Base-by-base conservation (phyloP, 2,113 vertebrate genomes). In the Ceratotherium simum region DNA sequence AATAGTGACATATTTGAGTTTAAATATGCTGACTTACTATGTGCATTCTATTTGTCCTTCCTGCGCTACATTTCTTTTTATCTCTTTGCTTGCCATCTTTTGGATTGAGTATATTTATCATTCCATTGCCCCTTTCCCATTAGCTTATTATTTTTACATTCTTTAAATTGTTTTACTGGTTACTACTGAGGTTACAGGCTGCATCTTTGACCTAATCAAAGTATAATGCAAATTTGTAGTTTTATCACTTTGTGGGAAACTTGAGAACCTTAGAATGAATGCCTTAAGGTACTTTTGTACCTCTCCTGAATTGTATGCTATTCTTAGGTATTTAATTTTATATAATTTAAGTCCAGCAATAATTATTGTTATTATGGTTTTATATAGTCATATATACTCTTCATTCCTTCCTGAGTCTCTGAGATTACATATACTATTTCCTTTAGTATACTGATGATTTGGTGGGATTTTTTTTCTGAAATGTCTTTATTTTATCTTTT, bases 61-160 rank as follows among this genome's bases (percentile, higher is more conserved):
- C 16, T 65, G 17, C 78, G 76, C 51, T 75, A 2, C 58, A 21
- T 78, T 65, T 78, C 27, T 8, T 48, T 65, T 42, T 76, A 7
- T 79, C 56, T 79, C 39, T 39, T 83, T 90, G 36, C 31, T 92
- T 91, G 36, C 48, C 20, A 42, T 73, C 33, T 51, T 91, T 75
- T 54, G 8, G 11, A 60, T 36, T 91, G 33, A 67, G 5, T 62
- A 29, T 58, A 48, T 56, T 91, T 93, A 20, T 80, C 29, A 73
- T 25, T 64, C 0, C 25, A 46, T 39, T 88, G 62, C 3, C 27
- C 12, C 56, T 48, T 64, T 84, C 56, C 72, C 54, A 65, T 86
- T 82, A 93, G 8, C 31, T 96, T 90, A 5, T 42, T 82, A 62
- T 60, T 95, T 95, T 78, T 67, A n/a, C 10, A n/a, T 70, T 72